Evolutionary conservation across 2,888 invertebrate genomes (phyloP), one percentile per base, ranked within the genome.

Genomic region (Amorpha juglandis): DNA sequence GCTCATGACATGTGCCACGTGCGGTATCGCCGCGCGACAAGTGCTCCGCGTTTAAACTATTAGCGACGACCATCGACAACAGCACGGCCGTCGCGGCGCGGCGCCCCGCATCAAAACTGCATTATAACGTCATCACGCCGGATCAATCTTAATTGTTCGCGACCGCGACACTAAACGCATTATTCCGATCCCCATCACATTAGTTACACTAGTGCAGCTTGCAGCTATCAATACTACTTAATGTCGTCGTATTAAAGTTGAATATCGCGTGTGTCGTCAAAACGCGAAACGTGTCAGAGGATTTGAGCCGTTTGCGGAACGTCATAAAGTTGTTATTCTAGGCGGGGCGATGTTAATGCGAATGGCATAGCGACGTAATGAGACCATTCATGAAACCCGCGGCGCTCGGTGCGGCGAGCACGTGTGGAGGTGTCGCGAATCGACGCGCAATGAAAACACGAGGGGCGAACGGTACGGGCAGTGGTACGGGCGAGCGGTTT

Each of bases 51-150:
- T 70, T 77, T 75, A 73, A 73, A 74, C 70, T 73, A 78, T 78
- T 78, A 77, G 76, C 70, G 74, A 69, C 67, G 4, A 27, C 27
- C n/a, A n/a, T n/a, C n/a, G 68, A 55, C 55, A 55, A 35, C 70
- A 71, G 74, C 75, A 71, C 76, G 73, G 7, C n/a, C n/a, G n/a
- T n/a, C 35, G 7, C 63, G 75, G 74, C 74, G 70, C 74, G 74
- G 72, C 76, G 73, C 75, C 81, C 80, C 82, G 73, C 78, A 83
- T 86, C 83, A 73, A 80, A 83, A 81, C 79, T 78, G 79, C 81
- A 88, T 87, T 84, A 87, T 88, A 86, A 86, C 82, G 83, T 88
- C 89, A 88, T 89, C 88, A 84, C 84, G 81, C 82, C 88, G 87
- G 80, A 83, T 88, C 88, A 84, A 86, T 83, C 80, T 80, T 84